Conservation (phyloP, 2,797 vertebrate species). For the Coregonus ussuriensis region DNA sequence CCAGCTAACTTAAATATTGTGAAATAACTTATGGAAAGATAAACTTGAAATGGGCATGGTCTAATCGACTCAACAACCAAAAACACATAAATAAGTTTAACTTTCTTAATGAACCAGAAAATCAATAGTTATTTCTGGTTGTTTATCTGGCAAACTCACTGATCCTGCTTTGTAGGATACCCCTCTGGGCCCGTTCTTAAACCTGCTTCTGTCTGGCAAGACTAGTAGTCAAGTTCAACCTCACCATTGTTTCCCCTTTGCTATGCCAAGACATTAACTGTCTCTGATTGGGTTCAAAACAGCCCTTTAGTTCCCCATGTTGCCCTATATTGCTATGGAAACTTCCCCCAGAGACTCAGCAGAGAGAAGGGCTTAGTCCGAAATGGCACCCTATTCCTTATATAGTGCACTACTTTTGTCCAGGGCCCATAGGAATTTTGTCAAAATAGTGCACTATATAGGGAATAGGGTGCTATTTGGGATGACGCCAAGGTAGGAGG, state of each 20-base stretch:
- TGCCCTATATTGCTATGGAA: constrained; percentile 63
- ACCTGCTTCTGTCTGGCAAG: background rate
- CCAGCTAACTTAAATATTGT: too few relatives aligned
- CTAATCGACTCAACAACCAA: too few relatives aligned
- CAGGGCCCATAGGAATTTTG: background rate
- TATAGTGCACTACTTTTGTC: background rate
- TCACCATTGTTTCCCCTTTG: constrained; percentile 13
- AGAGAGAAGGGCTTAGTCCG: background rate
- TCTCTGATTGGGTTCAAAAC: constrained; percentile 61
- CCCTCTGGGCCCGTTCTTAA: too few relatives aligned
- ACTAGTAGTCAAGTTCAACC: constrained; percentile 33
- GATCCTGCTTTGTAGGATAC: too few relatives aligned
- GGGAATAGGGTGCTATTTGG: background rate
- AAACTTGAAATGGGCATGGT: too few relatives aligned
- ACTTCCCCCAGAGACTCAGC: constrained; percentile 54
- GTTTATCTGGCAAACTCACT: too few relatives aligned
- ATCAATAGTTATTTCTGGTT: too few relatives aligned
- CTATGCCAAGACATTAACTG: constrained; percentile 35
- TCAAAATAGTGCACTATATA: background rate
- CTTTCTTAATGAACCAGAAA: too few relatives aligned
- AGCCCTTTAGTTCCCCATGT: constrained; percentile 59
- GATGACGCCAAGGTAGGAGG: background rate
- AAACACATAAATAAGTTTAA: too few relatives aligned
- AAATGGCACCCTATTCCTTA: background rate
- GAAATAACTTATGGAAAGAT: too few relatives aligned